Base-by-base conservation (phyloP, 2,797 vertebrate genomes). In the Eptatretus atami region DNA sequence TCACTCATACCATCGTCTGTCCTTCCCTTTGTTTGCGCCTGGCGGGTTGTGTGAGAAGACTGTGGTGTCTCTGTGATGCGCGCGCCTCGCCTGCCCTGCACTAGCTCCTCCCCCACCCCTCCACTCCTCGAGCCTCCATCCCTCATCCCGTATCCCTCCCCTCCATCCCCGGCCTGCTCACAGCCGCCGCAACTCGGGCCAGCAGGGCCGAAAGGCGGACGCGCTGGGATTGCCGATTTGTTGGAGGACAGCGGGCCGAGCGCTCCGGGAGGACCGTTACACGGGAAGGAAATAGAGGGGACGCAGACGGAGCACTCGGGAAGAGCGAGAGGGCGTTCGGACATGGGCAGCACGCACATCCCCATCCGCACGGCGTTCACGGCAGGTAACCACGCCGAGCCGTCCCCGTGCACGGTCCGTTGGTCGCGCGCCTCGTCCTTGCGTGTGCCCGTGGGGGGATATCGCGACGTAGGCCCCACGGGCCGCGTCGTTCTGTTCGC, bases 331-430 rank as follows among this genome's bases (percentile, higher is more conserved):
- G 31, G 31, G 31, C 31, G 31, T 44, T 44, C n/a, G 57, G 57
- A 61, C 57, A 61, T 61, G 57, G 57, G 57, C 57, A 61, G 57
- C 57, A n/a, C 57, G 11, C 57, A 61, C 57, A 61, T 61, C 25
- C 57, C 57, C n/a, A 25, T n/a, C 57, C 57, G 57, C n/a, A 25
- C n/a, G n/a, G 57, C 57, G n/a, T 61, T 61, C 57, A 10, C 57
- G 11, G 57, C 57, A 61, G 57, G 57, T 61, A 61, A 44, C 31
- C 31, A 5, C 31, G 31, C 31, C 19, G 19, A 19, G 19, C 19
- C 19, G 19, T 19, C 19, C 19, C 19, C 31, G 31, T 44, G 31
- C 31, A 44, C 31, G 31, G 4, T 44, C 31, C 31, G 31, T 44
- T 19, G 19, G 19, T 19, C 19, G 19, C 19, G 19, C 19, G 31